phyloP scores from a whole-genome alignment of 2,888 invertebrate genomes.

The Cheilosia pagana region DNA sequence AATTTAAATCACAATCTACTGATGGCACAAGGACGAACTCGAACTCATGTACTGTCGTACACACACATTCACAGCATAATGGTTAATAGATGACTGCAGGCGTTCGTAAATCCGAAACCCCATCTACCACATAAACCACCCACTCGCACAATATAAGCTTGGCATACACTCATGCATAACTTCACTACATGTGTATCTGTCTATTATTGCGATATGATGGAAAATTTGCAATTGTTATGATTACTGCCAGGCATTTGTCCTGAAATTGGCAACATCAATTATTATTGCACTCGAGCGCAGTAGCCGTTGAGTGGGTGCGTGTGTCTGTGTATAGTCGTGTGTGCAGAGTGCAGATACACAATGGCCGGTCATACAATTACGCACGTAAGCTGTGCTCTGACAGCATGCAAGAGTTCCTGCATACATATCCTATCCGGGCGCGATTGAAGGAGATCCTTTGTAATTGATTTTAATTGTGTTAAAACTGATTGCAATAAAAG shows the following conservation, averaged over 20 bases:
- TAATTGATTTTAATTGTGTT: conserved; percentile 73
- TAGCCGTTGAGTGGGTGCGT: conserved; percentile 12
- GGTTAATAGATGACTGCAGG: conserved; percentile 63
- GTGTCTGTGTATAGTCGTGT: background rate
- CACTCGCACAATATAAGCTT: background rate
- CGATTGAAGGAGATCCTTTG: conserved; percentile 47
- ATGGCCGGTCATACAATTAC: conserved; percentile 21
- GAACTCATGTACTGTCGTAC: conserved; percentile 5
- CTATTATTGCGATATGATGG: conserved; percentile 65
- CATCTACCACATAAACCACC: conserved; percentile 1
- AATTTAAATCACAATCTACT: conserved; percentile 49
- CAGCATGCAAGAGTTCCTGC: conserved; percentile 9
- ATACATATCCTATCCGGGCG: conserved; percentile 1
- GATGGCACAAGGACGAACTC: conserved; percentile 17
- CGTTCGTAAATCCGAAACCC: conserved; percentile 43
- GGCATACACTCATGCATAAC: background rate
- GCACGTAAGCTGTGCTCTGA: conserved; percentile 11
- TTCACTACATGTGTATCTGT: conserved; percentile 35
- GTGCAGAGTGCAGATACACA: conserved; percentile 4
- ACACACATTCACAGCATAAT: conserved; percentile 32
- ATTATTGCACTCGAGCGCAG: conserved; percentile 41
- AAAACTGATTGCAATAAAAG: conserved; percentile 59
- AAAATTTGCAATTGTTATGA: conserved; percentile 73
- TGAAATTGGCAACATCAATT: conserved; percentile 72
- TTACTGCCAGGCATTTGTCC: conserved; percentile 72